phyloP scores from a whole-genome alignment of 2,797 vertebrate species.

The Meriones psammophilus region DNA sequence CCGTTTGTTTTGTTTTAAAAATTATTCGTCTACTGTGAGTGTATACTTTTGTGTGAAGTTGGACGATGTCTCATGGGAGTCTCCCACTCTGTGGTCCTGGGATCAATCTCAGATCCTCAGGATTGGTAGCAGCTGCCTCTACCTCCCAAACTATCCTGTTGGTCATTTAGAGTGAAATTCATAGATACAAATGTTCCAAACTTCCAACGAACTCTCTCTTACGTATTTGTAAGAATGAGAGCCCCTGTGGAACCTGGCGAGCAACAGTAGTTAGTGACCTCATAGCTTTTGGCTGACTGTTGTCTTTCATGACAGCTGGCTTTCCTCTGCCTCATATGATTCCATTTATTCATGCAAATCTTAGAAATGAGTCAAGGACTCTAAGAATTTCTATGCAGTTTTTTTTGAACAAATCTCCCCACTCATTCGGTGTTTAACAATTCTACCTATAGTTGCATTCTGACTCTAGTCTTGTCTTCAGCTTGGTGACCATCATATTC shows the following conservation, averaged over 20 bases:
- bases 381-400: background rate
- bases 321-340: background rate
- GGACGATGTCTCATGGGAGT: background rate
- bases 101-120: background rate
- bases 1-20: background rate
- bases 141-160: background rate
- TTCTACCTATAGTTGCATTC: background rate
- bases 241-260: background rate
- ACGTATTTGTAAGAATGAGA: background rate
- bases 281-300: background rate
- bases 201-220: background rate
- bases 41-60: background rate
- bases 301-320: background rate
- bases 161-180: background rate
- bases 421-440: background rate
- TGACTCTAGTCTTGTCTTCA: background rate
- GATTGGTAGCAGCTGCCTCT: background rate
- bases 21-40: too few species aligned
- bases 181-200: background rate
- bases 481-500: background rate
- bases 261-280: background rate
- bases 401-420: background rate
- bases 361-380: background rate
- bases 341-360: background rate
- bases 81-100: background rate